Conservation (phyloP, 2,797 vertebrate genomes). For the Poeciliopsis infans region DNA sequence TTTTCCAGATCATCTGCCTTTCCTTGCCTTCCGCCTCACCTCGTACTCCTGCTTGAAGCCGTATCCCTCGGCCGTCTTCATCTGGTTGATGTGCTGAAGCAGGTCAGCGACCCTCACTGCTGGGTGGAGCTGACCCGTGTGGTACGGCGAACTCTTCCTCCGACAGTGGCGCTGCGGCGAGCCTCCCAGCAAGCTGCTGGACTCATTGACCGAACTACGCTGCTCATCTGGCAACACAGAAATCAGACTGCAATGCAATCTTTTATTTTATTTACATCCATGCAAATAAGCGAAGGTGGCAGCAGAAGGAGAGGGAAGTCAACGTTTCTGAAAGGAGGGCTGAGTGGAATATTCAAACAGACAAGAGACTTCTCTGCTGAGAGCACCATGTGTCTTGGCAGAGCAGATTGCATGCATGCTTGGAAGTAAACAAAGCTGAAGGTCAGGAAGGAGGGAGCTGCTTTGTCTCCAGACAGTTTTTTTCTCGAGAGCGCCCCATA, state of each 20-base stretch:
- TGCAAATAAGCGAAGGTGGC: conserved; percentile 34
- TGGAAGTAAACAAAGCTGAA: conserved; percentile 54
- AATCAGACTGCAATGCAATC: neutral
- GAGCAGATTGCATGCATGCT: conserved; percentile 49
- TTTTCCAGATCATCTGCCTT: too few relatives aligned
- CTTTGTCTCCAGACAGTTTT: conserved; percentile 43
- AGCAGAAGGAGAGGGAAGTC: conserved; percentile 18
- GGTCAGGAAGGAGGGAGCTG: conserved; percentile 40
- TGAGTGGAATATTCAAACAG: conserved; percentile 53
- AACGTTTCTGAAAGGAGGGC: conserved; percentile 22
- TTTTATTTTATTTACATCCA: conserved; percentile 7
- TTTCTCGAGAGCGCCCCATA: conserved; percentile 49
- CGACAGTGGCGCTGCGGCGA: conserved; percentile 87
- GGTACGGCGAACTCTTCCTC: conserved; percentile 91
- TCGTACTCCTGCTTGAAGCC: conserved; percentile 98
- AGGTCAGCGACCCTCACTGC: conserved; percentile 94
- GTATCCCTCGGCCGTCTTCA: conserved; percentile 96
- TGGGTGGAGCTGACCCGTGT: conserved; percentile 94
- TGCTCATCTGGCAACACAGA: conserved; percentile 83
- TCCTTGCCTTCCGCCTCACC: conserved; percentile 69
- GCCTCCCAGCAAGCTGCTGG: conserved; percentile 91
- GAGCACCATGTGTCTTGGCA: conserved; percentile 37
- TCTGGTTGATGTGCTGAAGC: conserved; percentile 98
- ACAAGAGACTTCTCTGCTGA: conserved; percentile 48
- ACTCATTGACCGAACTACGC: conserved; percentile 89